phyloP scores from a whole-genome alignment of 1,140 invertebrate species.

The Heliconius himera region DNA sequence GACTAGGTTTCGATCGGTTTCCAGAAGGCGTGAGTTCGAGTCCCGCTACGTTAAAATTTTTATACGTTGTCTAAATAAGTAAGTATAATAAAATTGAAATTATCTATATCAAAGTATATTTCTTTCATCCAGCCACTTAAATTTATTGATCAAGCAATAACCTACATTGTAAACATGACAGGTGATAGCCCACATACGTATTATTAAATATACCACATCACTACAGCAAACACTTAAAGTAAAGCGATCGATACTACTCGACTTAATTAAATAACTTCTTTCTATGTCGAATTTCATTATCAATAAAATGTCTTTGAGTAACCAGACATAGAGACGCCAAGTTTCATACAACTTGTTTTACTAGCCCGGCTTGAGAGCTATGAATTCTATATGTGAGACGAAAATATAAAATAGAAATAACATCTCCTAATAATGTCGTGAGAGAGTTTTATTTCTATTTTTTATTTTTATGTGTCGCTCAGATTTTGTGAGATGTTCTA shows the following conservation, averaged over 20 bases:
- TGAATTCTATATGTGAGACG: constrained; percentile 31
- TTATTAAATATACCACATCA: constrained; percentile 15
- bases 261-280: constrained; percentile 38
- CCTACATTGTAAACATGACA: constrained; percentile 5
- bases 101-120: background rate
- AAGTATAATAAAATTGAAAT: background rate
- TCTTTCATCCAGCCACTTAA: constrained; percentile 3
- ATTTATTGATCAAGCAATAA: constrained; percentile 24
- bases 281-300: constrained; percentile 39
- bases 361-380: constrained; percentile 25
- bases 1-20: no score
- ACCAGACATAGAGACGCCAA: constrained; percentile 56
- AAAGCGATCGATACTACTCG: constrained; percentile 30
- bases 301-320: constrained; percentile 40
- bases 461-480: no score
- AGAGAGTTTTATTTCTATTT: background rate
- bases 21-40: no score
- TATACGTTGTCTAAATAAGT: no score
- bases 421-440: background rate
- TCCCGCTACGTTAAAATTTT: no score
- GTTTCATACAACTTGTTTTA: constrained; percentile 42
- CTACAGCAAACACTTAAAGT: constrained; percentile 18
- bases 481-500: no score
- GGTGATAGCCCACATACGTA: background rate
- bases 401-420: constrained; percentile 25